Conservation (phyloP, 2,113 vertebrate species). For the Trichomycterus rosablanca region DNA sequence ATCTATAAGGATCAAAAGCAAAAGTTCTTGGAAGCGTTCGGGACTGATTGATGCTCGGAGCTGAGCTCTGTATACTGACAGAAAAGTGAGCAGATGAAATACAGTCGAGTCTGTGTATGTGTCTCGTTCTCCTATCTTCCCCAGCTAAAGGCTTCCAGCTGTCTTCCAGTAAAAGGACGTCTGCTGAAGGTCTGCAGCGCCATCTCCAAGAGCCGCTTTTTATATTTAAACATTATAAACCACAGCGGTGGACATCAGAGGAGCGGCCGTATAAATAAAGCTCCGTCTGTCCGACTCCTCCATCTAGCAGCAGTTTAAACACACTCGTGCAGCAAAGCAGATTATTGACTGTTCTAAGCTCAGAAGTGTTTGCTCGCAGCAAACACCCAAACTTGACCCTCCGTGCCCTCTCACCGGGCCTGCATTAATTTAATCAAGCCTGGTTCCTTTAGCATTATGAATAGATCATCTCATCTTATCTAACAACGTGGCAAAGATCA, state of each 20-base stretch:
- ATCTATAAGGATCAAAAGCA: constrained; percentile 13
- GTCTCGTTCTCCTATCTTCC: constrained; percentile 21
- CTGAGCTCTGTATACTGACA: constrained; percentile 7
- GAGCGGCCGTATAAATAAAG: constrained; percentile 19
- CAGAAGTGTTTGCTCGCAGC: background rate
- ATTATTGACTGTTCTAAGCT: constrained; percentile 13
- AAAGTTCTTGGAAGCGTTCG: constrained; percentile 13
- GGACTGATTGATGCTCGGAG: constrained; percentile 3
- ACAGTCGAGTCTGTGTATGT: constrained; percentile 21
- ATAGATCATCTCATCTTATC: constrained; percentile 36
- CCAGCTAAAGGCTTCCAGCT: constrained; percentile 43
- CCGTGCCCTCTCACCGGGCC: constrained; percentile 18
- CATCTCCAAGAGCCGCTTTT: constrained; percentile 12
- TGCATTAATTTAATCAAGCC: constrained; percentile 30
- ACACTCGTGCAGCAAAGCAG: constrained; percentile 18
- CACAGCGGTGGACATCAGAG: constrained; percentile 4
- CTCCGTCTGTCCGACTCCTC: constrained; percentile 22
- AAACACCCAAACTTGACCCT: background rate
- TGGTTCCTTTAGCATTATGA: constrained; percentile 18
- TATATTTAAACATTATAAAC: constrained; percentile 39
- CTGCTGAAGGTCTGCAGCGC: constrained; percentile 43
- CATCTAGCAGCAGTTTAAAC: constrained; percentile 2
- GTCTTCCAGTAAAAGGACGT: constrained; percentile 46
- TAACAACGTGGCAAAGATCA: background rate
- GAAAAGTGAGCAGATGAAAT: constrained; percentile 24